Evolutionary conservation across 2,113 vertebrate genomes (phyloP).

Genomic region (Urocynchramus pylzowi): DNA sequence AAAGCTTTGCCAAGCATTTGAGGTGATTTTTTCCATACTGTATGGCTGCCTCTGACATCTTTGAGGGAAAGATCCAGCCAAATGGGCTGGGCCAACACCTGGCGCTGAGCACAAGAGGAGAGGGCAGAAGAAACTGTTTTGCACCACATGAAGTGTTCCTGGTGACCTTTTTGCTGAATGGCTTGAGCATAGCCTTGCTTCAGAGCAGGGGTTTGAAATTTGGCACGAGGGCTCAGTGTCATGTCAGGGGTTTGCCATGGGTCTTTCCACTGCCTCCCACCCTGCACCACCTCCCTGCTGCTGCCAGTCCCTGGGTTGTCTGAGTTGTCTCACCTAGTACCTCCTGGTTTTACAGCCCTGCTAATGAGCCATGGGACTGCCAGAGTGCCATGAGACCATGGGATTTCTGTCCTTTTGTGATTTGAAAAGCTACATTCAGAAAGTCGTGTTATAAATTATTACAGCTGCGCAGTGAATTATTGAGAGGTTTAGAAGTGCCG

Average conservation of each 20-base stretch:
- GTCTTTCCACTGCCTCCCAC: not conserved
- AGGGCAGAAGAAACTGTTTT: not conserved
- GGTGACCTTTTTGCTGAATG: not conserved
- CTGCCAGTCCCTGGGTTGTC: not conserved
- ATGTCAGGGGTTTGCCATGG: not conserved
- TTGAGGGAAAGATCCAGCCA: not conserved
- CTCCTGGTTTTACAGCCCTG: not conserved
- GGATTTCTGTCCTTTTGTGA: not conserved
- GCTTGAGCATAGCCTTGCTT: not conserved
- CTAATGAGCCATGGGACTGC: not conserved
- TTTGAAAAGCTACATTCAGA: not conserved
- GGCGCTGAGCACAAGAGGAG: not conserved
- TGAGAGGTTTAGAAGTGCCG: not conserved
- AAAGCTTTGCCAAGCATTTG: not conserved
- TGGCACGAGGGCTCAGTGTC: not conserved
- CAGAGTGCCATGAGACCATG: not conserved
- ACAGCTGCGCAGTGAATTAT: not conserved
- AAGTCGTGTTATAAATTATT: not conserved
- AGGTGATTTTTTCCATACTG: not conserved
- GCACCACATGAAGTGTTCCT: fast-evolving
- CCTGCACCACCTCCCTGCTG: not conserved
- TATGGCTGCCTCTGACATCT: not conserved
- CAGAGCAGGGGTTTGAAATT: not conserved
- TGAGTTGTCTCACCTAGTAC: not conserved
- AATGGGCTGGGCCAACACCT: not conserved